Percentiles rank a stretch among this genome's conserved stretches.
Conservation (phyloP, 1,140 invertebrate species). For the Heliothis subflexa region DNA sequence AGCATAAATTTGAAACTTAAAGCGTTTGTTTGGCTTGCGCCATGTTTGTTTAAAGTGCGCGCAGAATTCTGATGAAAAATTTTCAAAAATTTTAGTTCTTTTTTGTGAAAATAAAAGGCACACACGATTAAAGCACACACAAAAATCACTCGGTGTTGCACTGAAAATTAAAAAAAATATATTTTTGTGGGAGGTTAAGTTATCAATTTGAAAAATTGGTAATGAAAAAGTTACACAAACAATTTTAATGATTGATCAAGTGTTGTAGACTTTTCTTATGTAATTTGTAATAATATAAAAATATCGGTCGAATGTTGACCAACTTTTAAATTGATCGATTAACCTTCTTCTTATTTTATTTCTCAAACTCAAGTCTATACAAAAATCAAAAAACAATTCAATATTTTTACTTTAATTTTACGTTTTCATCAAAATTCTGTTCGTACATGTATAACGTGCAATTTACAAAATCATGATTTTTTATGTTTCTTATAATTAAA, state of each 20-base stretch:
- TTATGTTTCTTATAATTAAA: not conserved
- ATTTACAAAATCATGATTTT: not conserved
- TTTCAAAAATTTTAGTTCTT: too few species aligned
- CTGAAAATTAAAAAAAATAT: too few species aligned
- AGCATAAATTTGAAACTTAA: conserved; percentile 63
- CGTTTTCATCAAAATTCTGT: not conserved
- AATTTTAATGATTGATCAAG: too few species aligned
- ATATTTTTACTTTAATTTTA: not conserved
- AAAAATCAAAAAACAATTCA: not conserved
- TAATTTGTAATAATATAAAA: too few species aligned
- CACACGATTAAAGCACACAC: too few species aligned
- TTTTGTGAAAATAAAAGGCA: not conserved
- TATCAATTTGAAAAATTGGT: too few species aligned
- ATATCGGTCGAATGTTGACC: too few species aligned
- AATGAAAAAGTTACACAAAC: too few species aligned
- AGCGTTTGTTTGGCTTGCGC: conserved; percentile 25
- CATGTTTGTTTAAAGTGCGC: not conserved
- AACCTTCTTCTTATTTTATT: not conserved
- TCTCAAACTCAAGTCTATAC: not conserved
- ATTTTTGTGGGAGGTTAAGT: too few species aligned
- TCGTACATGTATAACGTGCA: not conserved
- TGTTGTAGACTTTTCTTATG: too few species aligned
- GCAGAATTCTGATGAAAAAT: conserved; percentile 16
- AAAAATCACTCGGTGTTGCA: too few species aligned
- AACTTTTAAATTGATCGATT: too few species aligned